These are phyloP conservation scores for Zosterops lateralis DNA, from an alignment of 2,113 vertebrate genomes.

Conservation along the genomic window DNA sequence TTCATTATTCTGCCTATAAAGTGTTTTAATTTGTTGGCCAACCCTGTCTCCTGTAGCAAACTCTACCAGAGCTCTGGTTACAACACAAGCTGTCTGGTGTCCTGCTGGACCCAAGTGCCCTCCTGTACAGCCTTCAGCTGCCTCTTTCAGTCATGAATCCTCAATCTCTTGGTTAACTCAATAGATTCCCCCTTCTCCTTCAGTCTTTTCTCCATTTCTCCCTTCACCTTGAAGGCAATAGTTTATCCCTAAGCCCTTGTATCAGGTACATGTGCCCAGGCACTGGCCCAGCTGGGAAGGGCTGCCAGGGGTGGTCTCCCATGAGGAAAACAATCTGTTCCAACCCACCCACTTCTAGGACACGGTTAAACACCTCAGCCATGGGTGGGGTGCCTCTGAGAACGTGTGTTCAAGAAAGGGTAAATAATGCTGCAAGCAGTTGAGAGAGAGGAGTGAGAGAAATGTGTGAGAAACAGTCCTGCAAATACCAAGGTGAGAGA, in stretches of 20 bases:
- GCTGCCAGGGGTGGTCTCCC: neutral
- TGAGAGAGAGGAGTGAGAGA: neutral
- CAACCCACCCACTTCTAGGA: neutral
- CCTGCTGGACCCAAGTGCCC: neutral
- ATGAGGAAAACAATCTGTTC: neutral
- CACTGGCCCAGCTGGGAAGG: neutral
- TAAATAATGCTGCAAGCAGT: neutral
- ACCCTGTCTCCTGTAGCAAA: neutral
- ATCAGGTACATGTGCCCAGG: neutral
- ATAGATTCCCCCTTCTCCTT: neutral
- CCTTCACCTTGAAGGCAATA: neutral
- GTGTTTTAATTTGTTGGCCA: neutral
- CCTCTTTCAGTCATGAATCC: neutral
- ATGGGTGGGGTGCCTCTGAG: neutral
- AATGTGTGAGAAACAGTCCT: neutral
- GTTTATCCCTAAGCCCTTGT: neutral
- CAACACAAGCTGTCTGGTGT: neutral
- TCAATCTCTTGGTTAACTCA: neutral
- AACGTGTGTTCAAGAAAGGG: neutral
- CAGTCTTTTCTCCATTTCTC: neutral
- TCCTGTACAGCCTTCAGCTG: neutral
- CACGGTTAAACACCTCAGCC: neutral
- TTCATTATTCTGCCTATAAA: neutral
- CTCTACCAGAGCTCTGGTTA: neutral
- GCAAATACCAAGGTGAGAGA: neutral